phyloP scores from a whole-genome alignment of 2,113 vertebrate species.

The Corythornis vintsioides region DNA sequence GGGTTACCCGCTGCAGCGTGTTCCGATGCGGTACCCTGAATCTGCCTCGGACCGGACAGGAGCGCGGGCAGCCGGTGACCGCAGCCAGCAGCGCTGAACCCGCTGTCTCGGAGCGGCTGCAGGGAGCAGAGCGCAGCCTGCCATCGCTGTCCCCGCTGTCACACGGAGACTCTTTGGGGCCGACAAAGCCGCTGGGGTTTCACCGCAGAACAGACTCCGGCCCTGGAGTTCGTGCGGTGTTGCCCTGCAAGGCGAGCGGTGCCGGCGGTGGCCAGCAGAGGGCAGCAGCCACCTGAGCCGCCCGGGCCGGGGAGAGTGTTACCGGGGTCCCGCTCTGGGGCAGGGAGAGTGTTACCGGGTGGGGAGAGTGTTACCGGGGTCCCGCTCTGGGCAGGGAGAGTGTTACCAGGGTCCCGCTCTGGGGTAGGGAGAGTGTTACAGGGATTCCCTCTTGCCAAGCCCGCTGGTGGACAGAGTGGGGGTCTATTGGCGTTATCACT shows the following conservation, averaged over 20 bases:
- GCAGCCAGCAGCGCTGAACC: accelerated
- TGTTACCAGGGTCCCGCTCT: too few species aligned
- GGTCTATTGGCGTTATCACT: background rate
- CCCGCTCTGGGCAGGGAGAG: too few species aligned
- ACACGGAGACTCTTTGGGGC: too few species aligned
- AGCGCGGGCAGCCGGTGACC: background rate
- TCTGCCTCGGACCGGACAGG: accelerated
- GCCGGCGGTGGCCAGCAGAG: background rate
- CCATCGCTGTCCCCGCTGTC: too few species aligned
- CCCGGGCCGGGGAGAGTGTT: too few species aligned
- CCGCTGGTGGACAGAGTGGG: background rate
- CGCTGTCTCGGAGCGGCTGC: too few species aligned
- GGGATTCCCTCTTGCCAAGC: too few species aligned
- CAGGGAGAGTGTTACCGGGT: too few species aligned
- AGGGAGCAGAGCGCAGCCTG: background rate
- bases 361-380: too few species aligned
- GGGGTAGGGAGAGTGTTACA: too few species aligned
- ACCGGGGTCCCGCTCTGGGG: too few species aligned
- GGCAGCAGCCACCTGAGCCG: background rate
- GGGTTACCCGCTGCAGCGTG: background rate
- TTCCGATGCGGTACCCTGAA: accelerated
- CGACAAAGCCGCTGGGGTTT: background rate
- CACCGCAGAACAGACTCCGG: accelerated
- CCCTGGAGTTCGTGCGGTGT: accelerated
- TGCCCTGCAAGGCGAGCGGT: background rate